Conservation (phyloP, 2,888 invertebrate species). For the Megastigmus dorsalis region DNA sequence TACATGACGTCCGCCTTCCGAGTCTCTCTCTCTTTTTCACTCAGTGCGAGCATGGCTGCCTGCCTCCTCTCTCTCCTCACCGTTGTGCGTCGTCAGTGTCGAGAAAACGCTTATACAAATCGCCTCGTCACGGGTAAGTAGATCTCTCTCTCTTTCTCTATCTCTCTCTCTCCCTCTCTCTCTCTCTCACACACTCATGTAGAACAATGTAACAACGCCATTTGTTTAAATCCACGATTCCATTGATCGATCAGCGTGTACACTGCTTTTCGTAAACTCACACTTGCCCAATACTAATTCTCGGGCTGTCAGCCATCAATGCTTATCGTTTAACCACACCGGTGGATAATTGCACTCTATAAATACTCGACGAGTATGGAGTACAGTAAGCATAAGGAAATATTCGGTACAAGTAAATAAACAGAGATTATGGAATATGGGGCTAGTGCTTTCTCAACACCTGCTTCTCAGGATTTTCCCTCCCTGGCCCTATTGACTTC, state of each 20-base stretch:
- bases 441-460: background rate
- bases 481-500: background rate
- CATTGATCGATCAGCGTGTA: background rate
- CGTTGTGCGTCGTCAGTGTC: slow-evolving; percentile 41
- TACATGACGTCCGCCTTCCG: slow-evolving; percentile 47
- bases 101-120: slow-evolving; percentile 50
- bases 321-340: no score
- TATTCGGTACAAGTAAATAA: no score
- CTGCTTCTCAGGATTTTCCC: background rate
- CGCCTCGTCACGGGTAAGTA: slow-evolving; percentile 53
- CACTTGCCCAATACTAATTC: background rate
- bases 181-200: background rate
- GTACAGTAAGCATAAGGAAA: no score
- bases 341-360: no score
- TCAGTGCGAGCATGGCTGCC: background rate
- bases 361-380: no score
- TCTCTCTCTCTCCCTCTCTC: slow-evolving; percentile 15
- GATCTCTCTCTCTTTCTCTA: slow-evolving; percentile 22
- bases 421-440: no score
- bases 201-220: slow-evolving; percentile 17
- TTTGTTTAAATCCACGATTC: background rate
- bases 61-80: slow-evolving; percentile 11
- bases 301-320: no score
- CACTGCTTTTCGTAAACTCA: background rate
- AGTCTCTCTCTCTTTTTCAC: slow-evolving; percentile 3